A percentile compares a stretch with the other conserved stretches of the same genome.
These are phyloP conservation scores for Boloria selene DNA, from an alignment of 2,888 invertebrate genomes.

Conservation along the genomic window DNA sequence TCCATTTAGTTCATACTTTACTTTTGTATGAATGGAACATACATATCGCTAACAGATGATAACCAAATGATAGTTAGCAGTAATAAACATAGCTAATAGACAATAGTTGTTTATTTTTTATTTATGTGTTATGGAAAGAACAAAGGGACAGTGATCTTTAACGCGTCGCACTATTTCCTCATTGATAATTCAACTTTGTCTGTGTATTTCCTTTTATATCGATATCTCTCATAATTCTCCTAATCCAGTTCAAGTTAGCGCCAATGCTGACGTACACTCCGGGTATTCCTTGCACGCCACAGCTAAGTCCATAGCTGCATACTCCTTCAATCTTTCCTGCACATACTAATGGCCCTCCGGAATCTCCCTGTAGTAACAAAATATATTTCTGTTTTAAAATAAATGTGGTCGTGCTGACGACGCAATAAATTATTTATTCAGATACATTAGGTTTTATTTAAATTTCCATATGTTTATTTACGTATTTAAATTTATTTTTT, in stretches of 20 bases:
- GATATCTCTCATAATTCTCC: conserved; percentile 19
- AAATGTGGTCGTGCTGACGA: neutral
- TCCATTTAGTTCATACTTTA: too few species aligned
- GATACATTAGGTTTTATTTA: too few species aligned
- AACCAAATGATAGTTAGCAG: too few species aligned
- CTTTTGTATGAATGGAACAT: too few species aligned
- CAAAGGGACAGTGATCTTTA: neutral
- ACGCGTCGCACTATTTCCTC: neutral
- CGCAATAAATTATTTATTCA: too few species aligned
- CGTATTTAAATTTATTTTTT: neutral
- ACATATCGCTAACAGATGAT: too few species aligned
- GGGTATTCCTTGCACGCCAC: conserved; percentile 62
- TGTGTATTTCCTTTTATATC: neutral
- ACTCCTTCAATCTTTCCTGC: conserved; percentile 59
- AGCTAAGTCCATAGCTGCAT: conserved; percentile 71
- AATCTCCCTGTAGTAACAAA: conserved; percentile 65
- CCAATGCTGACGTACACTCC: conserved; percentile 70
- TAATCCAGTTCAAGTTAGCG: conserved; percentile 66
- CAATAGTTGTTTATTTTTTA: too few species aligned
- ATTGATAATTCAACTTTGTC: too few species aligned
- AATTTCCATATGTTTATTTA: too few species aligned
- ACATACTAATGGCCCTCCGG: conserved; percentile 73
- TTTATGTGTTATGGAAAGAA: too few species aligned
- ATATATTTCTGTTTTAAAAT: neutral
- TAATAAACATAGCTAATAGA: too few species aligned